Conservation (phyloP, 2,113 vertebrate genomes). For the Corythornis cristatus region DNA sequence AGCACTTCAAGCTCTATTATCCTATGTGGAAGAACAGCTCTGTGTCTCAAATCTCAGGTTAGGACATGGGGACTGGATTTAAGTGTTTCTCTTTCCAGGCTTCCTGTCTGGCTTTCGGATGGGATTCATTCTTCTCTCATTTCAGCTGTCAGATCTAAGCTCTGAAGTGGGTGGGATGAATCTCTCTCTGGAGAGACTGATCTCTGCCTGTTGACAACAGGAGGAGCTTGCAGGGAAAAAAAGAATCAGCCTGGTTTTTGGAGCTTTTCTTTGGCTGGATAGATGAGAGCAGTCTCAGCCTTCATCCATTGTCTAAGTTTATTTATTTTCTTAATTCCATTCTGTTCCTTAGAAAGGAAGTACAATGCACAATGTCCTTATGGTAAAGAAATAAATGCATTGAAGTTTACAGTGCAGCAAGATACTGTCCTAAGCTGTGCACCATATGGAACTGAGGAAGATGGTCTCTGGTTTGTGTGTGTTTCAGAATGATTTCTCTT, state of each 20-base stretch:
- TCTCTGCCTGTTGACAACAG: constrained; percentile 49
- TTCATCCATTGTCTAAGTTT: not conserved
- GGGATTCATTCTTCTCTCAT: not conserved
- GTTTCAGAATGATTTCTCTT: not conserved
- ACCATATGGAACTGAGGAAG: not conserved
- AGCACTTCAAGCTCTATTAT: constrained; percentile 44
- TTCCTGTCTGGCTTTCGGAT: constrained; percentile 29
- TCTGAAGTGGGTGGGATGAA: constrained; percentile 59
- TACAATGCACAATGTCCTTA: not conserved
- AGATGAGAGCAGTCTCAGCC: not conserved
- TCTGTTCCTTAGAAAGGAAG: not conserved
- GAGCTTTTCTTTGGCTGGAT: not conserved
- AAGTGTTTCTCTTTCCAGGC: constrained; percentile 1
- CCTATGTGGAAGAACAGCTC: constrained; percentile 9
- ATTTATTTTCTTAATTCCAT: not conserved
- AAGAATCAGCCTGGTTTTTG: not conserved
- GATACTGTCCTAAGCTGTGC: not conserved
- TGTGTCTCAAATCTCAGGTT: constrained; percentile 39
- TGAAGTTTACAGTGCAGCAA: not conserved
- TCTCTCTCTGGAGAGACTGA: constrained; percentile 19
- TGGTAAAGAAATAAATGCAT: constrained; percentile 28
- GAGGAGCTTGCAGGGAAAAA: constrained; percentile 6
- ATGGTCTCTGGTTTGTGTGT: not conserved
- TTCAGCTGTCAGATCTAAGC: constrained; percentile 43
- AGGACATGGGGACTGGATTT: constrained; percentile 41